Conservation (phyloP, 2,797 vertebrate species). For the Betta splendens region DNA sequence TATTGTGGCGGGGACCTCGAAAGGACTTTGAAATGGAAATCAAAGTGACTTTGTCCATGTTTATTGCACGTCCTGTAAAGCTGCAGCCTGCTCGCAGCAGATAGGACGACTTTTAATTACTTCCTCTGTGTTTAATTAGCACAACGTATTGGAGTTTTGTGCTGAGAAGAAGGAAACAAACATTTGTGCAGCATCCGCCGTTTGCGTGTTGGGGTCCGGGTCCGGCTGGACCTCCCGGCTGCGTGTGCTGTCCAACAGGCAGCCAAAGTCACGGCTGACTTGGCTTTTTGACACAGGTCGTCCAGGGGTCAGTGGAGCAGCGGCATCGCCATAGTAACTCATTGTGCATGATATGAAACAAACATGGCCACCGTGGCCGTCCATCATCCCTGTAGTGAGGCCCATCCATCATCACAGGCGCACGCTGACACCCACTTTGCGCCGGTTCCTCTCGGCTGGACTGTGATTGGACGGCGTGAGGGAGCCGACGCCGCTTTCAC, state of each 20-base stretch:
- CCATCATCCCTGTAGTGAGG: slow-evolving; percentile 75
- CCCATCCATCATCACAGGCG: slow-evolving; percentile 75
- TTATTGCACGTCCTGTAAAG: slow-evolving; percentile 56
- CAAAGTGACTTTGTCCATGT: slow-evolving; percentile 46
- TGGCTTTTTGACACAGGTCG: slow-evolving; percentile 54
- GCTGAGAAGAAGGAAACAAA: slow-evolving; percentile 65
- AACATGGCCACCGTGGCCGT: slow-evolving; percentile 68
- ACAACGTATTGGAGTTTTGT: slow-evolving; percentile 66
- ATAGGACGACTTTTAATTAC: slow-evolving; percentile 76
- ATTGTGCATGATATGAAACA: slow-evolving; percentile 70
- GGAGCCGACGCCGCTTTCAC: slow-evolving; percentile 53
- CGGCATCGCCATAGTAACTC: slow-evolving; percentile 52
- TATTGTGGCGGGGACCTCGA: slow-evolving; percentile 24
- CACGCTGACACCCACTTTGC: slow-evolving; percentile 73
- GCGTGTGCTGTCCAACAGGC: slow-evolving; percentile 26
- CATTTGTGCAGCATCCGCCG: slow-evolving; percentile 39
- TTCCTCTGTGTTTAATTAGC: slow-evolving; percentile 77
- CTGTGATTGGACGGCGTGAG: slow-evolving; percentile 62
- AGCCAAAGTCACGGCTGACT: slow-evolving; percentile 53
- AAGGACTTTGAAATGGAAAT: slow-evolving; percentile 61
- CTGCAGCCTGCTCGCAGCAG: slow-evolving; percentile 63
- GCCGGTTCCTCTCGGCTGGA: slow-evolving; percentile 72
- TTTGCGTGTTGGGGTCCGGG: too few species aligned
- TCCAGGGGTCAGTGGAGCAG: slow-evolving; percentile 54
- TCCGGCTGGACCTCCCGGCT: neutral